Conservation (phyloP, 2,888 invertebrate species). For the Pomacea canaliculata region DNA sequence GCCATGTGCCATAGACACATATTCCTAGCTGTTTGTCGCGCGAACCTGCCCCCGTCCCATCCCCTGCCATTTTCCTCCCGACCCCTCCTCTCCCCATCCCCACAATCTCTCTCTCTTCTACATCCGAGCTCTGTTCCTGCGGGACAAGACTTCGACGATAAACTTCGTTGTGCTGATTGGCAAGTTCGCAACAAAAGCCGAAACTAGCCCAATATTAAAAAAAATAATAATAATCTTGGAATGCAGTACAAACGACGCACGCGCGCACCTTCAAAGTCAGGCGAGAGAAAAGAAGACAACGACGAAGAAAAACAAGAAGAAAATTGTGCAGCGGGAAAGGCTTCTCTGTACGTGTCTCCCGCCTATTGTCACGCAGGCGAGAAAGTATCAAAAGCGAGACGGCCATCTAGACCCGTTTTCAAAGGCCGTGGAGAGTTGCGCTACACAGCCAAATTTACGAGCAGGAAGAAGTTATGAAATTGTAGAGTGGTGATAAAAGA, state of each 20-base stretch:
- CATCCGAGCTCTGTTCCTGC: background rate
- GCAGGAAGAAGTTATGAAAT: conserved; percentile 7
- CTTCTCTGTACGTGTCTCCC: too few relatives aligned
- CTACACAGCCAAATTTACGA: background rate
- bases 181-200: conserved; percentile 1
- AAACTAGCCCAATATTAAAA: background rate
- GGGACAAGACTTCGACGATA: conserved; percentile 5
- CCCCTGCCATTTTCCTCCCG: background rate
- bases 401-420: background rate
- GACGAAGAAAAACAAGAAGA: too few relatives aligned
- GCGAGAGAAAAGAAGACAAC: too few relatives aligned
- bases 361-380: background rate
- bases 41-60: background rate
- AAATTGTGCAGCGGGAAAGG: too few relatives aligned
- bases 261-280: too few relatives aligned
- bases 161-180: conserved; percentile 1
- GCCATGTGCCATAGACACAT: background rate
- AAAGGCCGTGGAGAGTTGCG: conserved; percentile 1
- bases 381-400: background rate
- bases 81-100: background rate
- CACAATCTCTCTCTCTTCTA: background rate
- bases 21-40: background rate
- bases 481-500: conserved; percentile 5
- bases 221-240: too few relatives aligned
- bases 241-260: too few relatives aligned